phyloP scores from a whole-genome alignment of 2,888 invertebrate genomes.

The Brachyptera risi region DNA sequence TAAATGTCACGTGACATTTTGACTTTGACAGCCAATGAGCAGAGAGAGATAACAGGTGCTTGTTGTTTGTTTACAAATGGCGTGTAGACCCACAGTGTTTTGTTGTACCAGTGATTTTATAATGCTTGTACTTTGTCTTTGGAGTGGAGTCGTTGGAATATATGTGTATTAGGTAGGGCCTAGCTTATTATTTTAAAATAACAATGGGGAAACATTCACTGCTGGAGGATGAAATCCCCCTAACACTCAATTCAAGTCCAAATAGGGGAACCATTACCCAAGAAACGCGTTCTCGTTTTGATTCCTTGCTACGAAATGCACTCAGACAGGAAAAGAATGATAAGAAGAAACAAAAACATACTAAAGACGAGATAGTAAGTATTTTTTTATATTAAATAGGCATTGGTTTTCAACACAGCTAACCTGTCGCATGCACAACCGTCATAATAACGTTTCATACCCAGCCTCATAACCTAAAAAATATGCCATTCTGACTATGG shows the following conservation, averaged over 20 bases:
- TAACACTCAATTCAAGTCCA: constrained; percentile 21
- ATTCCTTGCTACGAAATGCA: constrained; percentile 39
- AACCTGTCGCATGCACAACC: too few relatives aligned
- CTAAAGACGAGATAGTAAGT: neutral
- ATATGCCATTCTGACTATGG: too few relatives aligned
- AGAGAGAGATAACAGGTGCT: neutral
- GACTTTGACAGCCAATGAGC: neutral
- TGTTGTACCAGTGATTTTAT: neutral
- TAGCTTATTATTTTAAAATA: too few relatives aligned
- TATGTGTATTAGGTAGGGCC: neutral
- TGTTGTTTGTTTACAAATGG: constrained; percentile 22
- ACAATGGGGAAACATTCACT: constrained; percentile 7
- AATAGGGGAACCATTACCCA: constrained; percentile 34
- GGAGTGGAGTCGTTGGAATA: neutral
- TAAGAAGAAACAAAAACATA: constrained; percentile 30
- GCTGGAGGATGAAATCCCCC: constrained; percentile 27
- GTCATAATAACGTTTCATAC: too few relatives aligned
- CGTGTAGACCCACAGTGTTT: neutral
- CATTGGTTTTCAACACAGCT: too few relatives aligned
- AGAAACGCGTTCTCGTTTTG: constrained; percentile 42
- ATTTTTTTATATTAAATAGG: neutral
- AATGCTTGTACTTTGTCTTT: neutral
- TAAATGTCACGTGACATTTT: too few relatives aligned
- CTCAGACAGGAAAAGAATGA: constrained; percentile 34
- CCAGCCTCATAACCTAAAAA: too few relatives aligned